Percentiles rank a stretch among this genome's conserved stretches.
phyloP scores from a whole-genome alignment of 2,797 vertebrate species.

The Caiman crocodilus region DNA sequence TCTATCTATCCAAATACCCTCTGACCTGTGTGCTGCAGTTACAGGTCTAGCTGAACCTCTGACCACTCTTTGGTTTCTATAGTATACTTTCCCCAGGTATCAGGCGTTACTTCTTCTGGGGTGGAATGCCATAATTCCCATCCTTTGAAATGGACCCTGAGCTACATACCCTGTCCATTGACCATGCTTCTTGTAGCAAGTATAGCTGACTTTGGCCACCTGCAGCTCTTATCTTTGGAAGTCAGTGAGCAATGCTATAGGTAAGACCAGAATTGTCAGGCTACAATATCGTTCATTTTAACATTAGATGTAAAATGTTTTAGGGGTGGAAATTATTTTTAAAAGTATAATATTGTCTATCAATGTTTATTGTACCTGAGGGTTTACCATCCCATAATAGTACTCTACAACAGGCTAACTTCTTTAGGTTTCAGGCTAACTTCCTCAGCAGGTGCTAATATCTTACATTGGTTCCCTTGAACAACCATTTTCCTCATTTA shows the following conservation, averaged over 20 bases:
- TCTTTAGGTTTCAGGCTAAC: not conserved
- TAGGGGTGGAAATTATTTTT: not conserved
- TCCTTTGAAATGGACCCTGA: no score
- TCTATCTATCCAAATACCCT: not conserved
- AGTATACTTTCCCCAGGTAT: no score
- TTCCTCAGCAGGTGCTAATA: not conserved
- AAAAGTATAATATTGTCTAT: not conserved
- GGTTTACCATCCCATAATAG: not conserved
- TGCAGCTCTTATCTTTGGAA: not conserved
- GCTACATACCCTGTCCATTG: no score
- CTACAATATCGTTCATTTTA: not conserved
- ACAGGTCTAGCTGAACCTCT: not conserved
- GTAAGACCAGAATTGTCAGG: not conserved
- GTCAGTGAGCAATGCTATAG: not conserved
- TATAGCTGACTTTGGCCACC: not conserved
- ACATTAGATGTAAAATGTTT: not conserved
- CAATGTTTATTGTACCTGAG: not conserved
- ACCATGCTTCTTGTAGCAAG: not conserved
- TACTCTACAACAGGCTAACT: not conserved
- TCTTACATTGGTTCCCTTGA: not conserved
- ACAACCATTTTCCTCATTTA: not conserved
- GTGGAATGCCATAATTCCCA: no score
- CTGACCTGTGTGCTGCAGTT: not conserved
- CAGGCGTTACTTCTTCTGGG: no score
- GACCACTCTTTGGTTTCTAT: not conserved